Percentiles rank a stretch among this genome's conserved stretches.
Evolutionary conservation across 1,140 invertebrate genomes (phyloP).

Genomic region (Musca domestica): DNA sequence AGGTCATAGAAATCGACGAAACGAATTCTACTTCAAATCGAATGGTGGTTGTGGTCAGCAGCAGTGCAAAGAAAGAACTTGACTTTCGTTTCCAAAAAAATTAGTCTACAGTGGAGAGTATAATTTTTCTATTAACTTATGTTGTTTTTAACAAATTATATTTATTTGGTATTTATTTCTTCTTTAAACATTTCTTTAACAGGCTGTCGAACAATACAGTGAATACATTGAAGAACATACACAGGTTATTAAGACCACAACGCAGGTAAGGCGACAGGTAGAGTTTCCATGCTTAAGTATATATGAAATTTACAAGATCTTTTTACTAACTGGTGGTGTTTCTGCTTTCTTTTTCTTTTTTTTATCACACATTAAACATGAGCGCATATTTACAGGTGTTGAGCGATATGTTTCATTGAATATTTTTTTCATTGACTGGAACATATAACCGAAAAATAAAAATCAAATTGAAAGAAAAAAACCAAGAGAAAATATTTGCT

Average conservation of each 20-base stretch:
- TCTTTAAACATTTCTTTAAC: background rate
- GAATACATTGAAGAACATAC: slow-evolving; percentile 51
- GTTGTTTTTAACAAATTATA: background rate
- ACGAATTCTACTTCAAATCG: too few relatives aligned
- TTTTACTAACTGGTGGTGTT: too few relatives aligned
- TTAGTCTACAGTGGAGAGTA: background rate
- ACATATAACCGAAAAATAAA: too few relatives aligned
- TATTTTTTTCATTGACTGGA: too few relatives aligned
- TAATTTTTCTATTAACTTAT: background rate
- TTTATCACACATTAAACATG: background rate
- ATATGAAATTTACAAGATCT: background rate
- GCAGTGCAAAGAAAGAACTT: too few relatives aligned
- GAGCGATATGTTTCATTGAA: too few relatives aligned
- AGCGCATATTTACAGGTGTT: background rate
- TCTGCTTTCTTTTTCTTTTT: too few relatives aligned
- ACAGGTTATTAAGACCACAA: slow-evolving; percentile 46
- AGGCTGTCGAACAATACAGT: slow-evolving; percentile 53
- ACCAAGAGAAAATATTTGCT: too few relatives aligned
- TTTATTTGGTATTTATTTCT: background rate
- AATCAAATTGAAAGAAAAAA: too few relatives aligned
- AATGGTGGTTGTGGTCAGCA: too few relatives aligned
- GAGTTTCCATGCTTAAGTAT: background rate
- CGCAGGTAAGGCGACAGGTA: slow-evolving; percentile 37
- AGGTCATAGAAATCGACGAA: too few relatives aligned
- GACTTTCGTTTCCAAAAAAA: too few relatives aligned